phyloP scores from a whole-genome alignment of 2,113 vertebrate species.

The Ochotona curzoniae region DNA sequence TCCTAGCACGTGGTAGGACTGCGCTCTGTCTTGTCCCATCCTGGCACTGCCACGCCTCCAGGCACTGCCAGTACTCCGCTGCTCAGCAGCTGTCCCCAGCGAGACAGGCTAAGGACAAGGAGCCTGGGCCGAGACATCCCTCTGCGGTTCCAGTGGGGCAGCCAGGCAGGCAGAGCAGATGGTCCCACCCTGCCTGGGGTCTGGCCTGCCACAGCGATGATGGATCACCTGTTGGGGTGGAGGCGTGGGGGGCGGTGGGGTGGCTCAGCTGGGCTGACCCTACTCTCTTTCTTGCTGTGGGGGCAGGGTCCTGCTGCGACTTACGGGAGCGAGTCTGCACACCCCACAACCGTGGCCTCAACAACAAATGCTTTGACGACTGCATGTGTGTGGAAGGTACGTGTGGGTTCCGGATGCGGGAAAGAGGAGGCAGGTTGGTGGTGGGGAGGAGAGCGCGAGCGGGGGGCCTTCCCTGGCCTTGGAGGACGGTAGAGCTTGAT shows the following conservation, averaged over 20 bases:
- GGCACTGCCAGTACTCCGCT: not conserved
- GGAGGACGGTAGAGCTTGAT: rapidly evolving
- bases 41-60: not conserved
- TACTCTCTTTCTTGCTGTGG: not conserved
- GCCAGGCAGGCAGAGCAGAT: conserved; percentile 56
- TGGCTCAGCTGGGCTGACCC: not conserved
- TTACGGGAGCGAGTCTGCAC: conserved; percentile 94
- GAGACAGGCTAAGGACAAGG: not conserved
- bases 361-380: conserved; percentile 99
- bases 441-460: rapidly evolving
- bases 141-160: not conserved
- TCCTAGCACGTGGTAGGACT: not conserved
- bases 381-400: conserved; percentile 98
- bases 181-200: not conserved
- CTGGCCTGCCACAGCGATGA: not conserved
- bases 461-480: not conserved
- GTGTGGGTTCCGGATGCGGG: conserved; percentile 29
- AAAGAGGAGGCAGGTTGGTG: no score
- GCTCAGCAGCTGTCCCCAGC: not conserved
- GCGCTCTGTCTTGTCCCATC: not conserved
- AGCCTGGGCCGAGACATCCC: not conserved
- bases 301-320: conserved; percentile 95
- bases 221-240: conserved; percentile 28
- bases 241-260: not conserved
- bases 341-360: conserved; percentile 96